Conservation (phyloP, 2,113 vertebrate species). For the Antechinus stuartii region DNA sequence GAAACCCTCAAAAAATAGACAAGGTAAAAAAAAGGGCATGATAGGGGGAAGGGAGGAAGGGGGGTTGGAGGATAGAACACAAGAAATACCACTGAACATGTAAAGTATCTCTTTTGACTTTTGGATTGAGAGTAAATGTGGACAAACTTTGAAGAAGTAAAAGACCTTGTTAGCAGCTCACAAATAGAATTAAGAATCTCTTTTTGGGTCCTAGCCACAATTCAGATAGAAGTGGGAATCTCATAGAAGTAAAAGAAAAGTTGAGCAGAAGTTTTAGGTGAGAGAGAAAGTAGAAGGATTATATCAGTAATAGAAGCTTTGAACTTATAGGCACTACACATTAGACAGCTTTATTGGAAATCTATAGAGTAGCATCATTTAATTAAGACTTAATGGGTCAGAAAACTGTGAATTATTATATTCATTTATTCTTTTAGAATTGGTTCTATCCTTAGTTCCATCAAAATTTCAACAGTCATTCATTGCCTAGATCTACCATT, state of each 20-base stretch:
- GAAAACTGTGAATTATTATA: not conserved
- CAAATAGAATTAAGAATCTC: not conserved
- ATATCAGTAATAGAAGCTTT: not conserved
- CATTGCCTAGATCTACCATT: not conserved
- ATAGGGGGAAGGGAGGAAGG: not conserved
- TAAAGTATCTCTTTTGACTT: constrained; percentile 28
- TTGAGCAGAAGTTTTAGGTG: not conserved
- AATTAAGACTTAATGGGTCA: not conserved
- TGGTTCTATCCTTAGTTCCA: not conserved
- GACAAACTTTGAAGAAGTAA: not conserved
- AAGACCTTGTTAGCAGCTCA: not conserved
- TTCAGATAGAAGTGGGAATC: not conserved
- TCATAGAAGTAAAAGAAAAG: not conserved
- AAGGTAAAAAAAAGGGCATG: not conserved
- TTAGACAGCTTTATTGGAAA: not conserved
- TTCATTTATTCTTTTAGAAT: not conserved
- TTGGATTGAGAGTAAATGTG: constrained; percentile 30
- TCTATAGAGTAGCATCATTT: not conserved
- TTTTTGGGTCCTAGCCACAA: not conserved
- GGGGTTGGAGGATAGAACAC: constrained; percentile 6
- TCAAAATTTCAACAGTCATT: not conserved
- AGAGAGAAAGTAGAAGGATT: not conserved
- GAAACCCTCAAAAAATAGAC: constrained; percentile 49
- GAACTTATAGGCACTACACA: not conserved
- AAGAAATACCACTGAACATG: not conserved